Percentiles rank a stretch among this genome's conserved stretches.
phyloP scores from a whole-genome alignment of 2,113 vertebrate species.

The Perca flavescens region DNA sequence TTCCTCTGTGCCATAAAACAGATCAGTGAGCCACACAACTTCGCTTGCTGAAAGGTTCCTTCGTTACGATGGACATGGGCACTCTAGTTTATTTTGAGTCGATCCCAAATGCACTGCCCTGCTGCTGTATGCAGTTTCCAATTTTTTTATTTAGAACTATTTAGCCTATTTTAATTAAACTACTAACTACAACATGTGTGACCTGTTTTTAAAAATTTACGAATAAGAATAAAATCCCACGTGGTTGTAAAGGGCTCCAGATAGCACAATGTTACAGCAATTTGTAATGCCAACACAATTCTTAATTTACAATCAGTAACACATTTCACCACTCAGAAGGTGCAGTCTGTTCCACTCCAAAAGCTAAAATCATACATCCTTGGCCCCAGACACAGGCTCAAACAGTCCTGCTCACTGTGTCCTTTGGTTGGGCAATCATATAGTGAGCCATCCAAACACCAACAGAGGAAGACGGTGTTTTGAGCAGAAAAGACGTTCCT shows the following conservation, averaged over 20 bases:
- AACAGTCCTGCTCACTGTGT: conserved; percentile 47
- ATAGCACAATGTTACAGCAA: not conserved
- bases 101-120: not conserved
- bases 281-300: not conserved
- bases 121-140: not conserved
- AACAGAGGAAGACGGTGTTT: conserved; percentile 59
- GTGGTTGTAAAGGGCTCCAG: not conserved
- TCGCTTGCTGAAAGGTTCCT: not conserved
- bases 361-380: conserved; percentile 42
- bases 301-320: not conserved
- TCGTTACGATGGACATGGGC: not conserved
- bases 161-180: not conserved
- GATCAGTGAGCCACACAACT: not conserved
- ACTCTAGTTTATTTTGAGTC: not conserved
- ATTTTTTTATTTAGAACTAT: not conserved
- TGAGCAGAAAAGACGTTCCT: conserved; percentile 56
- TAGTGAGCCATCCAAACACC: conserved; percentile 69
- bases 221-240: not conserved
- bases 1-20: not conserved
- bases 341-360: not conserved
- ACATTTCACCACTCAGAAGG: not conserved
- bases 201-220: not conserved
- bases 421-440: conserved; percentile 63
- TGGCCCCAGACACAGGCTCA: conserved; percentile 57
- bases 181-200: not conserved